These are phyloP conservation scores for Saccostrea cuccullata DNA, from an alignment of 1,140 invertebrate genomes.

Conservation along the genomic window DNA sequence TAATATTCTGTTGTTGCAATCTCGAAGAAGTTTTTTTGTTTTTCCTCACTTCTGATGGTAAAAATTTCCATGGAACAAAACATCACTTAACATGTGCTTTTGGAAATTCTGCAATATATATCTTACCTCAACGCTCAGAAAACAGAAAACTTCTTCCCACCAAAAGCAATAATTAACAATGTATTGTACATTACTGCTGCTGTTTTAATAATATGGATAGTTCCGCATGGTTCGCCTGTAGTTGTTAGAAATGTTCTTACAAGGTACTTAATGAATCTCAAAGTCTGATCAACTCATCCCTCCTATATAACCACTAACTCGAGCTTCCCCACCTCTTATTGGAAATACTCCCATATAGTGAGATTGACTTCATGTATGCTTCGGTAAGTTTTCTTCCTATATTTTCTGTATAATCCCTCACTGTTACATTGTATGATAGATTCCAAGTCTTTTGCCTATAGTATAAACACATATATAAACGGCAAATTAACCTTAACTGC, in stretches of 20 bases:
- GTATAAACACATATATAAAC: neutral
- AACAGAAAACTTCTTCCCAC: neutral
- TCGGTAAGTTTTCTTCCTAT: neutral
- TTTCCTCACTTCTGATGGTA: neutral
- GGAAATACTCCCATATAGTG: constrained; percentile 16
- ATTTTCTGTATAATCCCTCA: neutral
- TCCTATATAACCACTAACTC: constrained; percentile 7
- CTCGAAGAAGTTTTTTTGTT: neutral
- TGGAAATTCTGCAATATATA: neutral
- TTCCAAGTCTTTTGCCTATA: neutral
- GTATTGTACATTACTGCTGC: neutral
- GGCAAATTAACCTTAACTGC: constrained; percentile 8
- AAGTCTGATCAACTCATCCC: neutral
- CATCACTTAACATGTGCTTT: neutral
- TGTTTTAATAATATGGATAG: neutral
- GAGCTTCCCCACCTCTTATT: neutral
- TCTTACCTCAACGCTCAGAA: neutral
- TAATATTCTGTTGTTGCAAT: constrained; percentile 32
- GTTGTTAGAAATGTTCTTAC: neutral
- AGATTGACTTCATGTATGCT: neutral
- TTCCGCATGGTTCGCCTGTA: constrained; percentile 19
- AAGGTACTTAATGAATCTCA: constrained; percentile 19
- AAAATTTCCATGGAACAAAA: neutral
- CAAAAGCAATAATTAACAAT: constrained; percentile 7
- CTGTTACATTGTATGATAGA: constrained; percentile 21